A percentile compares a stretch with the other conserved stretches of the same genome.
phyloP scores from a whole-genome alignment of 2,888 invertebrate genomes.

The Pseudanteris insignis region DNA sequence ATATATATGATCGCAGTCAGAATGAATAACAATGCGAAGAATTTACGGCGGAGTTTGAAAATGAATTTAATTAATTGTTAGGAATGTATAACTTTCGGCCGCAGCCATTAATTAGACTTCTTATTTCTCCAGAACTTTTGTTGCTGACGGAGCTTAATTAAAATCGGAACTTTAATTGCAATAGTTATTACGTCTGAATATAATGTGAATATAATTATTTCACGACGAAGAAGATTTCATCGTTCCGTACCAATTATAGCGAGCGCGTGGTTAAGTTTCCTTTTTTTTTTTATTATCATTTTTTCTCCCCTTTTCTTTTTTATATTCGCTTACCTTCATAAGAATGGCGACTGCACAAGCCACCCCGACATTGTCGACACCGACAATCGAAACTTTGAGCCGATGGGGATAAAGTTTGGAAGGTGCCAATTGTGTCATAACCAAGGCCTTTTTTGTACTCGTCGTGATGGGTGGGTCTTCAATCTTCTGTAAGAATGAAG shows the following conservation, averaged over 20 bases:
- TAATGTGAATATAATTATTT: constrained; percentile 4
- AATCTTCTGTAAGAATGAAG: constrained; percentile 41
- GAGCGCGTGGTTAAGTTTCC: no score
- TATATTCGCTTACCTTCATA: constrained; percentile 64
- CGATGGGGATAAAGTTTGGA: constrained; percentile 54
- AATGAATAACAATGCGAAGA: no score
- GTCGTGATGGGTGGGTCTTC: constrained; percentile 51
- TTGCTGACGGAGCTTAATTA: constrained; percentile 13
- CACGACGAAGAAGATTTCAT: no score
- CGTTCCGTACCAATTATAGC: no score
- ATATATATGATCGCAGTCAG: no score
- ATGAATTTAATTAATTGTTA: constrained; percentile 25
- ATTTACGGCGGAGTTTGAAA: not conserved
- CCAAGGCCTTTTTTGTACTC: constrained; percentile 58
- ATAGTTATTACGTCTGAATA: constrained; percentile 8
- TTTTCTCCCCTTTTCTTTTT: not conserved
- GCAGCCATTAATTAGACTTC: constrained; percentile 12
- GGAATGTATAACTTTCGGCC: constrained; percentile 8
- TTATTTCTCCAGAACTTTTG: constrained; percentile 15
- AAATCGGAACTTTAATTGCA: constrained; percentile 19
- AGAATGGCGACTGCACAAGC: constrained; percentile 69
- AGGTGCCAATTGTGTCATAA: constrained; percentile 53
- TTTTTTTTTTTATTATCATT: no score
- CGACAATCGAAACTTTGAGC: constrained; percentile 57
- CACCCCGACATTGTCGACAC: constrained; percentile 69